Evolutionary conservation across 30 jellyfish, hydroid and myxozoan genomes (phyloP).

Genomic region (Haliclystus octoradiatus): DNA sequence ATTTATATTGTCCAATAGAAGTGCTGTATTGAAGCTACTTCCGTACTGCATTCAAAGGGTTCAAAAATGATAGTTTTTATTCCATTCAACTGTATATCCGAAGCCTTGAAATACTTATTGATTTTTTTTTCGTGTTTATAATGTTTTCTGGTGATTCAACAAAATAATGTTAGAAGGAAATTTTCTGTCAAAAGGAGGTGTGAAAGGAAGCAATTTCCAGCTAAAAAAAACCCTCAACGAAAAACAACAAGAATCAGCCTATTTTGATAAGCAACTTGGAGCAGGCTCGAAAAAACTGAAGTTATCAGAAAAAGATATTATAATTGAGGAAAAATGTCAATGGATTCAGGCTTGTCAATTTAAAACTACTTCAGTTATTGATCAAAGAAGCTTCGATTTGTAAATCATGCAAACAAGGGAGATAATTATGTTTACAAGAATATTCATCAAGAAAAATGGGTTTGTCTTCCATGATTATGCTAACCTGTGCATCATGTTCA

Average conservation of each 20-base stretch:
- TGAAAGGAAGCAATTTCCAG: neutral
- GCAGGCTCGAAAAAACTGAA: neutral
- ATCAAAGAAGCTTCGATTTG: conserved; percentile 3
- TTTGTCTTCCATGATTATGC: neutral
- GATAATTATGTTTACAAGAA: neutral
- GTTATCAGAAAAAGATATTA: neutral
- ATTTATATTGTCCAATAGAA: neutral
- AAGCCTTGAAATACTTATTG: too few relatives aligned
- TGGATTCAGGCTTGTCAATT: neutral
- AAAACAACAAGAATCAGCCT: neutral
- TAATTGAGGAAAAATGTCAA: neutral
- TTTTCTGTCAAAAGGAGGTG: too few relatives aligned
- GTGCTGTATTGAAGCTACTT: neutral
- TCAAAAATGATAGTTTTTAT: too few relatives aligned
- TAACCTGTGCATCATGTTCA: neutral
- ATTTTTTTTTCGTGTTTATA: neutral
- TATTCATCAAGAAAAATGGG: conserved; percentile 5
- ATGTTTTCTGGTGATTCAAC: too few relatives aligned
- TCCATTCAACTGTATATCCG: too few relatives aligned
- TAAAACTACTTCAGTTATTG: neutral
- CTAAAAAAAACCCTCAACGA: neutral
- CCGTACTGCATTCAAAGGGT: neutral
- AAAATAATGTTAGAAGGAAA: too few relatives aligned
- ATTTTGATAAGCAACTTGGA: neutral
- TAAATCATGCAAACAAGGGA: conserved; percentile 5